A percentile compares a stretch with the other conserved stretches of the same genome.
These are phyloP conservation scores for Umimayanthus kanabou DNA, from an alignment of 92 coral and sea anemone species.

Conservation along the genomic window DNA sequence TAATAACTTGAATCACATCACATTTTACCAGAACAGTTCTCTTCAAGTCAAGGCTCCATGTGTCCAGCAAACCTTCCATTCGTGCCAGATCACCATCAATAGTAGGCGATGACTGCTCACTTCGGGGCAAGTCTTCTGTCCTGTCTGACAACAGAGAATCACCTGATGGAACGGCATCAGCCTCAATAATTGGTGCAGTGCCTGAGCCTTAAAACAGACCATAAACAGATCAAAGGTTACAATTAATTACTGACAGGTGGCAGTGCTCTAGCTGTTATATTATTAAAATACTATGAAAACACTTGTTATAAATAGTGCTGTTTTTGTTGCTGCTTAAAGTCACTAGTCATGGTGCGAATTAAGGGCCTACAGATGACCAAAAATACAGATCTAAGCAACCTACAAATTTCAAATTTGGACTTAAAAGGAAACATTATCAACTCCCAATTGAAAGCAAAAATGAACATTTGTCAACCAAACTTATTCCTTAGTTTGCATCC, in stretches of 20 bases:
- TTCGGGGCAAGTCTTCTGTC: constrained; percentile 70
- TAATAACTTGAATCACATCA: neutral
- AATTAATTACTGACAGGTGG: neutral
- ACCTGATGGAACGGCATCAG: constrained; percentile 40
- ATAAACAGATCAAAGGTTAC: neutral
- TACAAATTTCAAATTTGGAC: no score
- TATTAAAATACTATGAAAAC: no score
- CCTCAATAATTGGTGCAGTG: neutral
- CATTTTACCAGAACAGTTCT: constrained; percentile 85
- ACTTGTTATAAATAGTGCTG: no score
- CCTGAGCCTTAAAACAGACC: neutral
- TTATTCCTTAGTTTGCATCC: no score
- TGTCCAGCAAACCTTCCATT: constrained; percentile 90
- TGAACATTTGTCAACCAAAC: no score
- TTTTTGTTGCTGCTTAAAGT: no score
- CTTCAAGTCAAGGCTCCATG: constrained; percentile 96
- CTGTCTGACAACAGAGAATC: constrained; percentile 69
- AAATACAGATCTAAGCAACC: no score
- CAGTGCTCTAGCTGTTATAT: no score
- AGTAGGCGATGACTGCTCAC: constrained; percentile 70
- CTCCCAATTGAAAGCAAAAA: no score
- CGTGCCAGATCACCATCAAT: constrained; percentile 93
- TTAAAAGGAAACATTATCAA: no score
- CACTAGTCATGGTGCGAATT: no score
- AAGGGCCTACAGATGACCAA: no score